Evolutionary conservation across 2,113 vertebrate species (phyloP).

Genomic region (Agelaius phoeniceus): DNA sequence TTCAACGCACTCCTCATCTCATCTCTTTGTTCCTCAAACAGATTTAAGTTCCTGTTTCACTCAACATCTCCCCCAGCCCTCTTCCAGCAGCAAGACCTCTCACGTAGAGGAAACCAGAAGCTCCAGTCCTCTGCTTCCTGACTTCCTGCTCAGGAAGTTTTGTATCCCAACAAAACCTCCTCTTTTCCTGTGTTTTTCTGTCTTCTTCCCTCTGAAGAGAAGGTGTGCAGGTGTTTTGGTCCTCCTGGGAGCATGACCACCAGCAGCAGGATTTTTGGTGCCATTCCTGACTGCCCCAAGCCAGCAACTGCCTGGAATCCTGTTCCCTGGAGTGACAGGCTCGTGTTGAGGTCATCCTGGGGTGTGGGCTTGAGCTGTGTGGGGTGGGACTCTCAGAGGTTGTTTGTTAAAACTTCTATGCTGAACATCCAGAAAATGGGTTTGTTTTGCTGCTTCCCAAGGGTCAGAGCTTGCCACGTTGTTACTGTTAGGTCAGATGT

Average conservation of each 20-base stretch:
- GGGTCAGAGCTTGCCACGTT: not conserved
- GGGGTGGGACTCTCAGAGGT: not conserved
- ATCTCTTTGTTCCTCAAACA: not conserved
- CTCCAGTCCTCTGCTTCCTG: not conserved
- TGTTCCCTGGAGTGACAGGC: not conserved
- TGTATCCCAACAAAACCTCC: not conserved
- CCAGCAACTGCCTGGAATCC: not conserved
- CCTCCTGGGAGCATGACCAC: not conserved
- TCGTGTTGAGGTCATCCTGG: not conserved
- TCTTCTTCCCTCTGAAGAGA: not conserved
- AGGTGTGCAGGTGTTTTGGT: not conserved
- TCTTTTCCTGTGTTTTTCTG: not conserved
- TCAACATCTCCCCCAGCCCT: not conserved
- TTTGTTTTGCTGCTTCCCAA: not conserved
- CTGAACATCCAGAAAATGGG: not conserved
- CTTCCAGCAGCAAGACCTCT: not conserved
- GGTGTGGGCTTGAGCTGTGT: not conserved
- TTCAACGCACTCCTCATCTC: not conserved
- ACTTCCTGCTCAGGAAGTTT: not conserved
- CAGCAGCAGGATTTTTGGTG: not conserved
- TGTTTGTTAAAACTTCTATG: not conserved
- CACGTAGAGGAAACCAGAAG: not conserved
- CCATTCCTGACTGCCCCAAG: not conserved
- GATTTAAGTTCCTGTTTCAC: not conserved
- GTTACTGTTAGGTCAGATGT: too few species aligned